Base-by-base conservation (phyloP, 2,113 vertebrate species). In the Dicerorhinus sumatrensis region DNA sequence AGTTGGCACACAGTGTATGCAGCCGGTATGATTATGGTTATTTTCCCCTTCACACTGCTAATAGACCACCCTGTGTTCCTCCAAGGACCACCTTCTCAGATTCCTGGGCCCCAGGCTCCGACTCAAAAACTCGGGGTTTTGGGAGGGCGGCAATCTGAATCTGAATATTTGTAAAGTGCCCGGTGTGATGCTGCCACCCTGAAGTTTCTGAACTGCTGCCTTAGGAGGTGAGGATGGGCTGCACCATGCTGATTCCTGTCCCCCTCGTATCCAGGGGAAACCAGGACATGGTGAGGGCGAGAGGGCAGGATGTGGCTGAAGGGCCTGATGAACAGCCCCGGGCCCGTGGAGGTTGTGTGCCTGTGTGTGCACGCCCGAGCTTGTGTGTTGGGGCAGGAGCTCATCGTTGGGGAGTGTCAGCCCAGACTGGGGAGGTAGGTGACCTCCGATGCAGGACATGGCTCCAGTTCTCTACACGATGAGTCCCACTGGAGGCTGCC, bases 1-100 rank as follows among this genome's bases (percentile, higher is more conserved):
- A 12, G 54, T 42, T 31, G 56, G 72, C n/a, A 21, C 18, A 16
- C 60, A 36, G 8, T 17, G 75, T 65, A 63, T 16, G 39, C 8
- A 36, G 73, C 60, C 3, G 0, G 2, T n/a, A 0, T 36, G 36
- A 25, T 33, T 6, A 3, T 14, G n/a, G 14, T 48, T 33, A 8
- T 65, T 69, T 79, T 20, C 76, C 70, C 62, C 42, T 3, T 1
- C 18, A 0, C 21, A 1, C 31, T 29, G 54, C 77, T 58, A 75
- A 39, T 16, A 31, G 39, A 36, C n/a, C 51, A 9, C 73, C 9
- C 58, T 21, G 42, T 4, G 8, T 33, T 76, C 60, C 29, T 58
- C 75, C 31, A 56, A 63, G 42, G 80, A 36, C 65, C 65, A 20
- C 39, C 54, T 36, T 54, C 69, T 77, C 20, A 65, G 82, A 23